Percentiles rank a stretch among this genome's conserved stretches.
These are phyloP conservation scores for Sphenopsis melanotis DNA, from an alignment of 2,797 vertebrate genomes.

Conservation along the genomic window DNA sequence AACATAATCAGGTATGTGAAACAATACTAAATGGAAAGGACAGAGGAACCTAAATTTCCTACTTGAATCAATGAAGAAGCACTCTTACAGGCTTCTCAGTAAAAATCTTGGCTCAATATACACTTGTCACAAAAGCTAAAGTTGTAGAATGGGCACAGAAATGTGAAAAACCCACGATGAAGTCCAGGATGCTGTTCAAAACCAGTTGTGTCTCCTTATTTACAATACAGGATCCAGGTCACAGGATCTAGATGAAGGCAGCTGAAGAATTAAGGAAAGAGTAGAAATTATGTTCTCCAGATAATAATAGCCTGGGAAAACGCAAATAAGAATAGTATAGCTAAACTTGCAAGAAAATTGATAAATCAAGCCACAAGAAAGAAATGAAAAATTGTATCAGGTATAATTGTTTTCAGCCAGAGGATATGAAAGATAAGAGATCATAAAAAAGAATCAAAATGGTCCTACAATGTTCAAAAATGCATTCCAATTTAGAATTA, in stretches of 20 bases:
- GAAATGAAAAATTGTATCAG: not conserved
- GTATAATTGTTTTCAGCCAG: not conserved
- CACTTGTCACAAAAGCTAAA: not conserved
- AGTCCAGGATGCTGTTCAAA: not conserved
- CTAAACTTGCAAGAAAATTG: not conserved
- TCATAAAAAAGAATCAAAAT: not conserved
- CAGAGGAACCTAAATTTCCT: not conserved
- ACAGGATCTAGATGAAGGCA: not conserved
- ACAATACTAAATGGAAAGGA: not conserved
- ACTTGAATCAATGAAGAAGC: not conserved
- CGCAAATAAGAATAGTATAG: not conserved
- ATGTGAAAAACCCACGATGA: not conserved
- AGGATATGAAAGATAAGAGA: not conserved
- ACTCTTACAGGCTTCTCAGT: not conserved
- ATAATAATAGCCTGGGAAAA: not conserved
- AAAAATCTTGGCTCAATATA: not conserved
- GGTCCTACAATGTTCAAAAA: not conserved
- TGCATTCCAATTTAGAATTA: not conserved
- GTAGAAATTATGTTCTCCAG: not conserved
- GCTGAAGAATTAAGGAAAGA: not conserved
- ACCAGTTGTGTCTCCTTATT: not conserved
- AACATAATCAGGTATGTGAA: not conserved
- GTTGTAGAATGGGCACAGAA: not conserved
- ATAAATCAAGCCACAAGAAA: not conserved
- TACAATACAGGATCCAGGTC: not conserved